phyloP scores from a whole-genome alignment of 2,888 invertebrate species.

The Pteria penguin region DNA sequence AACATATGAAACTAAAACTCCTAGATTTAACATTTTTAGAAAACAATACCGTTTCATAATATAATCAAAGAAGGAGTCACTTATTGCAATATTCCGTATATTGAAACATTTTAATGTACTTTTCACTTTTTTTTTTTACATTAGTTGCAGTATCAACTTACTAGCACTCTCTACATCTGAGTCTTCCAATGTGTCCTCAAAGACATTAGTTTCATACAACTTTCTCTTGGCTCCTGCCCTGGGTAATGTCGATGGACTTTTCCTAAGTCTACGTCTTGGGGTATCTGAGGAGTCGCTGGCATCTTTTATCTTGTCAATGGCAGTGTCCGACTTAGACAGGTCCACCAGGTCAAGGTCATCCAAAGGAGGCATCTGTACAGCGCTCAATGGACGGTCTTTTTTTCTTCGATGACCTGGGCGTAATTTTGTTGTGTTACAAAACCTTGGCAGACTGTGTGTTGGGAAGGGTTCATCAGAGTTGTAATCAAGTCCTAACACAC shows the following conservation, averaged over 20 bases:
- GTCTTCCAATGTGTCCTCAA: conserved; percentile 15
- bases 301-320: conserved; percentile 84
- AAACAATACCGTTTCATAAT: too few relatives aligned
- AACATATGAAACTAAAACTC: too few relatives aligned
- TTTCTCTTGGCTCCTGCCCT: conserved; percentile 42
- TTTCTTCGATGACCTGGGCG: conserved; percentile 45
- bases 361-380: conserved; percentile 90
- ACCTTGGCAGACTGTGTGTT: conserved; percentile 49
- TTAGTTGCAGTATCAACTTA: too few relatives aligned
- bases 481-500: conserved; percentile 67
- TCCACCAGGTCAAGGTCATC: conserved; percentile 81
- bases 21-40: too few relatives aligned
- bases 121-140: too few relatives aligned
- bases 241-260: conserved; percentile 29
- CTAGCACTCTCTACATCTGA: conserved; percentile 53
- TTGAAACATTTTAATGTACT: too few relatives aligned
- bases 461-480: conserved; percentile 62
- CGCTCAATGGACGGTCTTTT: conserved; percentile 89
- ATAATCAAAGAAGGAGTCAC: too few relatives aligned
- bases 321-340: conserved; percentile 94
- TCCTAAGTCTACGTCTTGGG: conserved; percentile 23
- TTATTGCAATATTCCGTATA: too few relatives aligned
- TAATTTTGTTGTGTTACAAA: conserved; percentile 60
- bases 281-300: conserved; percentile 55
- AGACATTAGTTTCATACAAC: conserved; percentile 23